These are phyloP conservation scores for Microctonus hyperodae DNA, from an alignment of 2,888 invertebrate species.

Conservation along the genomic window DNA sequence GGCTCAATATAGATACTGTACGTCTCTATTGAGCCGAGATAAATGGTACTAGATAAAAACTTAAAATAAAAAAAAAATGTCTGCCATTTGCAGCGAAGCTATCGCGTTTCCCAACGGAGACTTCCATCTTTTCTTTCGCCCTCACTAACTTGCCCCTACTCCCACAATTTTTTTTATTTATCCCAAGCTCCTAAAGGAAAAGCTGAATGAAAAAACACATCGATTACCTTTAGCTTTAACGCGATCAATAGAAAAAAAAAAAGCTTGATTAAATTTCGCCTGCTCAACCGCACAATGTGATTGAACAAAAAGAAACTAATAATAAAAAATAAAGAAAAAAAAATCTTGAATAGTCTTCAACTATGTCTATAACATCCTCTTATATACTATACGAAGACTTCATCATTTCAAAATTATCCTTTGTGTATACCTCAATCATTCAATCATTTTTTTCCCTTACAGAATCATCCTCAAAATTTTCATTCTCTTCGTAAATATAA, in stretches of 20 bases:
- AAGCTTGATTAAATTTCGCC: conserved; percentile 20
- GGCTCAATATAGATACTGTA: neutral
- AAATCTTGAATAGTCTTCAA: neutral
- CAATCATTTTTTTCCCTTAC: too few relatives aligned
- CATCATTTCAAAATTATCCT: neutral
- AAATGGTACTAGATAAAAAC: conserved; percentile 10
- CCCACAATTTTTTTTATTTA: neutral
- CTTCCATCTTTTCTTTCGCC: neutral
- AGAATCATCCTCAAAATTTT: too few relatives aligned
- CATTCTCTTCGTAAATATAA: too few relatives aligned
- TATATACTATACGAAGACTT: neutral
- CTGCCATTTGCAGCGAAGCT: conserved; percentile 1
- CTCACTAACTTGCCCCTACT: neutral
- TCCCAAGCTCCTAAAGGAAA: neutral
- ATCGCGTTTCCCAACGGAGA: neutral
- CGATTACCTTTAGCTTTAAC: conserved; percentile 6
- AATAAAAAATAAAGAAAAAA: neutral
- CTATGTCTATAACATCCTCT: neutral
- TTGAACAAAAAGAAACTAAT: neutral
- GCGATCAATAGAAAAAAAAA: neutral
- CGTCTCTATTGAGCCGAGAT: conserved; percentile 4
- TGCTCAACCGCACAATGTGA: neutral
- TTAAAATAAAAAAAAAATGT: conserved; percentile 11
- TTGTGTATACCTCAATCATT: neutral
- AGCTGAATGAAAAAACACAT: neutral